phyloP scores from a whole-genome alignment of 2,113 vertebrate species.

The Prionailurus bengalensis region DNA sequence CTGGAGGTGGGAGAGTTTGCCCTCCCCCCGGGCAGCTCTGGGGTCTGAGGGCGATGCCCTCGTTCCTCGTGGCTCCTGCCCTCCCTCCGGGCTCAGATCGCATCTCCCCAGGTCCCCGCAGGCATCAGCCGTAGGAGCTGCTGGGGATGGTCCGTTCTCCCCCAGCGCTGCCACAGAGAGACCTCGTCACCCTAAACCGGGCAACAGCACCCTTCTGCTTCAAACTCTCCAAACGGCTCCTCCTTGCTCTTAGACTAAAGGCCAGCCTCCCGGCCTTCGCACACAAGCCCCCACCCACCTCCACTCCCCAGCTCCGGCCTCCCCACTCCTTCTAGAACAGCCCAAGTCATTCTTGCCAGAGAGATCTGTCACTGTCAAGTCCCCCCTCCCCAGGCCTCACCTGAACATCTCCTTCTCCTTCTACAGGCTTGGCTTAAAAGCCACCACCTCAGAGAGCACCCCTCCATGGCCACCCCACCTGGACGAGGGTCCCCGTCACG shows the following conservation, averaged over 20 bases:
- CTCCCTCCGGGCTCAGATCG: not conserved
- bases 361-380: not conserved
- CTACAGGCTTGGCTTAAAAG: not conserved
- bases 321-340: not conserved
- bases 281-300: not conserved
- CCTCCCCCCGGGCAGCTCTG: not conserved
- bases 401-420: not conserved
- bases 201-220: not conserved
- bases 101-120: not conserved
- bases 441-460: not conserved
- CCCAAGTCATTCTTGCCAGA: not conserved
- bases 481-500: not conserved
- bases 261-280: not conserved
- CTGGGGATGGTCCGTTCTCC: not conserved
- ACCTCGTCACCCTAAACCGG: not conserved
- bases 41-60: not conserved
- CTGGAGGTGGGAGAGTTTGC: not conserved
- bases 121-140: not conserved
- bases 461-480: no score
- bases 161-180: not conserved
- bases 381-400: not conserved
- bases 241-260: not conserved
- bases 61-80: accelerated
- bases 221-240: not conserved
- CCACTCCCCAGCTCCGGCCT: not conserved